Percentiles rank a stretch among this genome's conserved stretches.
These are phyloP conservation scores for Neodiprion pinetum DNA, from an alignment of 1,140 invertebrate genomes.

Conservation along the genomic window DNA sequence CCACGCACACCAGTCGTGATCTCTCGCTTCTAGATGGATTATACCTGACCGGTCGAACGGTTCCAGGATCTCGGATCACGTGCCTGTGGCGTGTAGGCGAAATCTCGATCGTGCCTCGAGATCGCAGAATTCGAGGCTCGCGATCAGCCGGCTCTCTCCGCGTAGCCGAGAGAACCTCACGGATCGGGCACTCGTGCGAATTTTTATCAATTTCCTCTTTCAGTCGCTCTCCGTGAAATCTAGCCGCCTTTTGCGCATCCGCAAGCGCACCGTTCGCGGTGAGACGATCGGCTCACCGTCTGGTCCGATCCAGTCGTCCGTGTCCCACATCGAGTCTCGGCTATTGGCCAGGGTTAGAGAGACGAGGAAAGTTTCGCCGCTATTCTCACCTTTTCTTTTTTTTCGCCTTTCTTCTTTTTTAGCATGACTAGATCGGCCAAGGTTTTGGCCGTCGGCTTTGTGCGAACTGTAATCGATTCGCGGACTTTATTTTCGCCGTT, in stretches of 20 bases:
- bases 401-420: too few species aligned
- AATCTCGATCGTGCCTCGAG: background rate
- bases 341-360: too few species aligned
- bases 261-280: background rate
- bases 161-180: background rate
- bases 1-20: background rate
- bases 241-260: background rate
- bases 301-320: slow-evolving; percentile 49
- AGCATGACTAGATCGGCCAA: too few species aligned
- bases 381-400: too few species aligned
- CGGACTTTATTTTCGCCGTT: too few species aligned
- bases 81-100: slow-evolving; percentile 1
- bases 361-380: too few species aligned
- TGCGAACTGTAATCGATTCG: too few species aligned
- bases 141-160: background rate
- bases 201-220: background rate
- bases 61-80: slow-evolving; percentile 6
- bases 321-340: slow-evolving; percentile 47
- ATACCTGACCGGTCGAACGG: slow-evolving; percentile 1
- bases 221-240: background rate
- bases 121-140: background rate
- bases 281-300: too few species aligned
- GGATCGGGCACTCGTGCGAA: background rate
- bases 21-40: background rate
- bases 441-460: too few species aligned